Conservation (phyloP, 2,888 invertebrate genomes). For the Mallateleia sp. region DNA sequence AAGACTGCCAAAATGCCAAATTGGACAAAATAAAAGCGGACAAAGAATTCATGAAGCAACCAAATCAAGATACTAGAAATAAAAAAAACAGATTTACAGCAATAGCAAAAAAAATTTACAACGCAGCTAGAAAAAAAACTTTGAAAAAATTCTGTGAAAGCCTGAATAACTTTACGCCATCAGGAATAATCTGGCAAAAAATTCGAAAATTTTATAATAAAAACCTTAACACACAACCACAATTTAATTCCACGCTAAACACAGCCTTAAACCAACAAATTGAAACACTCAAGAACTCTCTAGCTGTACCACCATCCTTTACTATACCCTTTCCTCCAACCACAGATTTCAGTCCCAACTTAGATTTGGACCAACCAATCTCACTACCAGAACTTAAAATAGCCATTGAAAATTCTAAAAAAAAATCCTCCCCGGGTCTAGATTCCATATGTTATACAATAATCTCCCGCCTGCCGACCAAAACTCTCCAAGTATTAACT, state of each 20-base stretch:
- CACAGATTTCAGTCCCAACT: no score
- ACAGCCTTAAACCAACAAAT: neutral
- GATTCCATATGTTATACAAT: neutral
- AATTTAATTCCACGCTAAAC: conserved; percentile 24
- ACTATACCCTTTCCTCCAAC: no score
- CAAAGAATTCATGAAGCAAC: no score
- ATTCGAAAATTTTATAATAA: conserved; percentile 33
- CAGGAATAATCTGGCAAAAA: conserved; percentile 5
- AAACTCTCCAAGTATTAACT: no score
- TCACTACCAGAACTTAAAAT: neutral
- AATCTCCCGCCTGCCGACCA: no score
- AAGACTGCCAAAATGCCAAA: no score
- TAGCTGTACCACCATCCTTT: no score
- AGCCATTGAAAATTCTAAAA: neutral
- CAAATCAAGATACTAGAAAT: no score
- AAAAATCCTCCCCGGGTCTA: neutral
- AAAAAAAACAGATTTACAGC: no score
- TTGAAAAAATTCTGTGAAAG: neutral
- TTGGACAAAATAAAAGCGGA: no score
- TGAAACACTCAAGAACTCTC: no score
- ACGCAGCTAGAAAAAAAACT: neutral
- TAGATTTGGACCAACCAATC: neutral
- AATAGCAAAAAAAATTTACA: no score
- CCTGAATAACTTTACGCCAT: neutral
- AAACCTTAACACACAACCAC: neutral